Evolutionary conservation across 2,888 invertebrate genomes (phyloP).

Genomic region (Thymelicus lineola): DNA sequence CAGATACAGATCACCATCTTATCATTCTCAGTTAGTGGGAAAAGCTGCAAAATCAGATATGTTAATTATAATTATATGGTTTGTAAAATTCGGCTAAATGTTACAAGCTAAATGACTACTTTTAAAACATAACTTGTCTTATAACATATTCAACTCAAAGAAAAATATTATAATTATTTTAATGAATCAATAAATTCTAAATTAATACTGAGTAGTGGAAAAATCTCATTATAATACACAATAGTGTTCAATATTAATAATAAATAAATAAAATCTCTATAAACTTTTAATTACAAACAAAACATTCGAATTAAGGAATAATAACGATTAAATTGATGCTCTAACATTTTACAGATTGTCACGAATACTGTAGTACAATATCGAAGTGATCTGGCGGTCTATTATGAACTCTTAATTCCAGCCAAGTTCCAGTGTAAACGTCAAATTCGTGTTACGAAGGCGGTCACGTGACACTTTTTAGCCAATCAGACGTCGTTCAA

Average conservation of each 20-base stretch:
- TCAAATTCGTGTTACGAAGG: no score
- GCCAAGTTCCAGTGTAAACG: no score
- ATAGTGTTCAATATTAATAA: not conserved
- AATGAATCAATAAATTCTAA: constrained; percentile 8
- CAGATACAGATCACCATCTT: not conserved
- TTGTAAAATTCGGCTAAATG: not conserved
- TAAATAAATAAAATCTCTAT: constrained; percentile 5
- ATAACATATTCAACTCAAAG: not conserved
- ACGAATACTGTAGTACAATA: not conserved
- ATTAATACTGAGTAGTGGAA: constrained; percentile 21
- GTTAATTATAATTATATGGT: not conserved
- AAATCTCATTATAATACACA: constrained; percentile 1
- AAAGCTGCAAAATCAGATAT: not conserved
- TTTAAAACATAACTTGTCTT: not conserved
- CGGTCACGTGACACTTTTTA: no score
- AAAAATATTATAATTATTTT: not conserved
- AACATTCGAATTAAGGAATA: not conserved
- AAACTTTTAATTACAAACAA: constrained; percentile 2
- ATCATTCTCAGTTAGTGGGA: not conserved
- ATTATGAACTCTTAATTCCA: no score
- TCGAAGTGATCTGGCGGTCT: no score
- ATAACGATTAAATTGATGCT: not conserved
- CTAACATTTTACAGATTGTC: not conserved
- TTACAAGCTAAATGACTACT: not conserved
- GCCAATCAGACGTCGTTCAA: no score